phyloP scores from a whole-genome alignment of 2,113 vertebrate species.

The Sylvilagus bachmani region DNA sequence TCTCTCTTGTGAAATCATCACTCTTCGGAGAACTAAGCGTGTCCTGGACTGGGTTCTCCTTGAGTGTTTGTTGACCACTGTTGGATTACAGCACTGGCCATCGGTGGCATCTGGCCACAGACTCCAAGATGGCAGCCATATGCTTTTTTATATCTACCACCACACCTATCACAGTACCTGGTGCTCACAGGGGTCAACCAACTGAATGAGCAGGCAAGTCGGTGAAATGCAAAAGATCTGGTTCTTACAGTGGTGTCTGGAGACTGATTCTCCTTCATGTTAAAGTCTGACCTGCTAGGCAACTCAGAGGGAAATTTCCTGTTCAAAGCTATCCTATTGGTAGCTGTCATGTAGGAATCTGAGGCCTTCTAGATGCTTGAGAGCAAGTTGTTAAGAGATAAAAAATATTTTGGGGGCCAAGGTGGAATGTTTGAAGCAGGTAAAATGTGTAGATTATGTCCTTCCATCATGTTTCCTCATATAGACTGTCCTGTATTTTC shows the following conservation, averaged over 20 bases:
- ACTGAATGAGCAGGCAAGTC: neutral
- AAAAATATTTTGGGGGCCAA: neutral
- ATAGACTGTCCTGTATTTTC: neutral
- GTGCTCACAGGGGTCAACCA: neutral
- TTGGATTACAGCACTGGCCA: neutral
- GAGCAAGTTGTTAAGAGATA: conserved; percentile 24
- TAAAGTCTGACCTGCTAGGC: neutral
- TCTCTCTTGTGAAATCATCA: neutral
- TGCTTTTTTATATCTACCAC: neutral
- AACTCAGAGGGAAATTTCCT: neutral
- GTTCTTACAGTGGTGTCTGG: neutral
- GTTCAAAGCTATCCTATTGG: neutral
- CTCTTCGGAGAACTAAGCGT: neutral
- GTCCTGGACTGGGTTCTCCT: neutral
- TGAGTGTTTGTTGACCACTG: neutral
- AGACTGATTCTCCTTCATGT: neutral
- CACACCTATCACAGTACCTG: neutral
- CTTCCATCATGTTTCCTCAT: neutral
- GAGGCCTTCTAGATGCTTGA: neutral
- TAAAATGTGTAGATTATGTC: conserved; percentile 7
- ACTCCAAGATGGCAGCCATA: no score
- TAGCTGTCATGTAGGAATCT: neutral
- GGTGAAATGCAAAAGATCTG: neutral
- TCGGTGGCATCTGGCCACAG: neutral
- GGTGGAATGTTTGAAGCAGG: neutral